phyloP scores from a whole-genome alignment of 2,113 vertebrate species.

The Rhea americana region DNA sequence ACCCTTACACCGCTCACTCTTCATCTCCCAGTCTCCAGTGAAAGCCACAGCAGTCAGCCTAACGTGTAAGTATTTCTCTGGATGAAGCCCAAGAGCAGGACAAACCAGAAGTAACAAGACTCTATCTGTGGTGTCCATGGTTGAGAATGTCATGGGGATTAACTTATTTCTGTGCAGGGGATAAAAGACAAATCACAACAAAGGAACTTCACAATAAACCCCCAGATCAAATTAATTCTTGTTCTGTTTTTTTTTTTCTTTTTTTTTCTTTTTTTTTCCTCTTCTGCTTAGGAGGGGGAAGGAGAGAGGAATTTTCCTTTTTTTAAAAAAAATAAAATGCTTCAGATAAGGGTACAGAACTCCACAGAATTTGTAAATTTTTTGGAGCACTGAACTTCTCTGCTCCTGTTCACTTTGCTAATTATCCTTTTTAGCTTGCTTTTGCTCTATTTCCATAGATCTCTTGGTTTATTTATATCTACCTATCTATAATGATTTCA shows the following conservation, averaged over 20 bases:
- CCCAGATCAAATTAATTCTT: not conserved
- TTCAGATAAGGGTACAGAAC: not conserved
- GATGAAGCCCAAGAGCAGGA: not conserved
- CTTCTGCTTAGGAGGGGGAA: not conserved
- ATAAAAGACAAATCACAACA: not conserved
- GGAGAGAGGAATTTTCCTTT: not conserved
- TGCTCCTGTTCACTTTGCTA: constrained; percentile 54
- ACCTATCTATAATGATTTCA: constrained; percentile 69
- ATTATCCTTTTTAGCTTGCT: constrained; percentile 75
- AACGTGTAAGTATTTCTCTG: fast-evolving
- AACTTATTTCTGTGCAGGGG: not conserved
- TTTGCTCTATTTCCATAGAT: constrained; percentile 70
- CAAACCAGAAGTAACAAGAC: not conserved
- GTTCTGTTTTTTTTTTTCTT: not conserved
- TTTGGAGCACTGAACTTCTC: not conserved
- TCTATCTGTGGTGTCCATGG: too few relatives aligned
- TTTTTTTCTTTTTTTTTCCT: not conserved
- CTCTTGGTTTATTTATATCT: constrained; percentile 78
- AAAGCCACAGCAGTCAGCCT: not conserved
- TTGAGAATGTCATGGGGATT: not conserved
- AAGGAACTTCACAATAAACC: not conserved
- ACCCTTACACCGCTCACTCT: not conserved
- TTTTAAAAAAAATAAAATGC: not conserved
- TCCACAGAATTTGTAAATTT: not conserved
- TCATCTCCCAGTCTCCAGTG: not conserved